Evolutionary conservation across 2,888 invertebrate species (phyloP).

Genomic region (Hesperia comma): DNA sequence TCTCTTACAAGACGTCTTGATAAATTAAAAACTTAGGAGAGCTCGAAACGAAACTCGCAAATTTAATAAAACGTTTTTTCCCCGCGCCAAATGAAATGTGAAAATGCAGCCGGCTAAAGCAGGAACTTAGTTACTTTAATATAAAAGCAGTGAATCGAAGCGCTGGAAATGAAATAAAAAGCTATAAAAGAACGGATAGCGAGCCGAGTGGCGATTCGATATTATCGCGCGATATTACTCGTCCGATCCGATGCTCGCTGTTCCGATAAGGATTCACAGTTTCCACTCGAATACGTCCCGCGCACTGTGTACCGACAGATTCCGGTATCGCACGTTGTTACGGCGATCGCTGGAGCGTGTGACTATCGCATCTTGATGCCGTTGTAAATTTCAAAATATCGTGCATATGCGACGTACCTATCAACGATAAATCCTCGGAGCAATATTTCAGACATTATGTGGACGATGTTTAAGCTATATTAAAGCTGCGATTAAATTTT

Average conservation of each 20-base stretch:
- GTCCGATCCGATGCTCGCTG: constrained; percentile 24
- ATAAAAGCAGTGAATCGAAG: constrained; percentile 29
- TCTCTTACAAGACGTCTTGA: constrained; percentile 10
- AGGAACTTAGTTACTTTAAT: constrained; percentile 35
- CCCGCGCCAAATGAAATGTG: constrained; percentile 31
- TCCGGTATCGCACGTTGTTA: constrained; percentile 4
- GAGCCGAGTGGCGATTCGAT: constrained; percentile 22
- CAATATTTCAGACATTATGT: background rate
- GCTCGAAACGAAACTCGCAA: constrained; percentile 1
- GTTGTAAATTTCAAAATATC: constrained; percentile 22
- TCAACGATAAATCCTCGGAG: background rate
- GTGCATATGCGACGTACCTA: constrained; percentile 13
- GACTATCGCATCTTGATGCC: constrained; percentile 27
- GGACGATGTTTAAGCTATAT: too few species aligned
- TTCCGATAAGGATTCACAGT: constrained; percentile 27
- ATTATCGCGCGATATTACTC: constrained; percentile 23
- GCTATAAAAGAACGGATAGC: constrained; percentile 6
- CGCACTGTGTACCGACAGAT: constrained; percentile 9
- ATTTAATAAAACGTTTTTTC: constrained; percentile 30
- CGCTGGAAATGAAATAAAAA: constrained; percentile 14
- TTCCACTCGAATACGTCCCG: constrained; percentile 20
- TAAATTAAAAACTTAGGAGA: constrained; percentile 9
- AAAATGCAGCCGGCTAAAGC: constrained; percentile 30
- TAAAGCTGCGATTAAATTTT: too few species aligned
- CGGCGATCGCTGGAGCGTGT: constrained; percentile 7